Evolutionary conservation across 2,888 invertebrate species (phyloP).

Genomic region (Cabera pusaria): DNA sequence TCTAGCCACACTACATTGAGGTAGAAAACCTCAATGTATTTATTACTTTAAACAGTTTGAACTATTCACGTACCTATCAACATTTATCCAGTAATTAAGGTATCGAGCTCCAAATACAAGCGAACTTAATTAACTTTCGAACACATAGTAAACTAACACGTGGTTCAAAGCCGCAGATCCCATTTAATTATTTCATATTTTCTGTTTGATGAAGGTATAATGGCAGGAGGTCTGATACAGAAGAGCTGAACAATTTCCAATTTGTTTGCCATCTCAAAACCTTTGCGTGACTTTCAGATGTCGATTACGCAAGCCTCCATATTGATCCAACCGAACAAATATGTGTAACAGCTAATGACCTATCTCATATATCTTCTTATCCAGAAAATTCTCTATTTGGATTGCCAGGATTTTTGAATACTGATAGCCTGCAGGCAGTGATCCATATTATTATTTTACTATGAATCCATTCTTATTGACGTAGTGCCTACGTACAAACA

Average conservation of each 20-base stretch:
- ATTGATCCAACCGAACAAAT: constrained; percentile 8
- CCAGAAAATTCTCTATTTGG: no score
- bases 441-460: no score
- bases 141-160: constrained; percentile 13
- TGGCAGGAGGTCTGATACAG: constrained; percentile 12
- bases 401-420: no score
- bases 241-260: constrained; percentile 23
- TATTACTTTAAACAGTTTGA: constrained; percentile 3
- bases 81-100: constrained; percentile 11
- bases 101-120: constrained; percentile 16
- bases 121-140: constrained; percentile 23
- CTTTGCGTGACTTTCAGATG: constrained; percentile 18
- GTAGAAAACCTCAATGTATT: constrained; percentile 3
- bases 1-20: no score
- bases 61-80: constrained; percentile 7
- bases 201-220: constrained; percentile 21
- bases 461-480: constrained; percentile 8
- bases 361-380: no score
- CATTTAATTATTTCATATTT: constrained; percentile 21
- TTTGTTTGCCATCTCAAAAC: constrained; percentile 18
- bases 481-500: constrained; percentile 10
- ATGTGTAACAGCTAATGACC: constrained; percentile 3
- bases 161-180: constrained; percentile 14
- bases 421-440: no score
- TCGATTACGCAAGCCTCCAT: constrained; percentile 12